Base-by-base conservation (phyloP, 2,113 vertebrate genomes). In the Ailuropoda melanoleuca region DNA sequence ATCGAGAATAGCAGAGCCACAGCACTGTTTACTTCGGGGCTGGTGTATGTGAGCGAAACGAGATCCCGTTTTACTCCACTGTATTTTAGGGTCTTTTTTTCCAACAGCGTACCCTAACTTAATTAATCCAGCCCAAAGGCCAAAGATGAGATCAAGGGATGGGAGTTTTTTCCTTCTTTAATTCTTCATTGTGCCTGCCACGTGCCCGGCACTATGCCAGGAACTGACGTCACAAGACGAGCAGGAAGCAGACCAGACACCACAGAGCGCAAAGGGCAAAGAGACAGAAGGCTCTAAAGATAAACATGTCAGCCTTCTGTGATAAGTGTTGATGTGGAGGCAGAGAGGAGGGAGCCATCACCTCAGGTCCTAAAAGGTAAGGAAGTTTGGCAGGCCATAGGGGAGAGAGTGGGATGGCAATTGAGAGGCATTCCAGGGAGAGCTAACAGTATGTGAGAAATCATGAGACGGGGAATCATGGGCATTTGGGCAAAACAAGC, bases 1-100 rank as follows among this genome's bases (percentile, higher is more conserved):
- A 23, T 39, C 19, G 68, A 81, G 17, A 53, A 50, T n/a, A 8
- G 4, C 50, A 37, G 17, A 84, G 39, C 31, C 18, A 37, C 19
- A 13, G 26, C 1, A 0, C 37, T 72, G 29, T 60, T 72, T 53
- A 29, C 43, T 46, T 43, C 0, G 1, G 46, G 43, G 26, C 53
- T 29, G 10, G 53, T 62, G 68, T 17, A 29, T 43, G 26, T 37
- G 77, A 55, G 2, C 68, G 50, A 89, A 58, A 12, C 10, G 31
- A 37, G 55, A 77, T n/a, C 24, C 37, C 37, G 50, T 26, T 34
- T 24, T 77, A 66, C 34, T 50, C 50, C 66, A 58, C 37, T 34
- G 31, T 48, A 46, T 46, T 66, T 64, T 24, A 19, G 64, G 43
- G 46, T 17, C 34, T 6, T 83, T 3, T n/a, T 4, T 75, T 77